phyloP scores from a whole-genome alignment of 2,888 invertebrate genomes.

The Cecidostiba fungosa region DNA sequence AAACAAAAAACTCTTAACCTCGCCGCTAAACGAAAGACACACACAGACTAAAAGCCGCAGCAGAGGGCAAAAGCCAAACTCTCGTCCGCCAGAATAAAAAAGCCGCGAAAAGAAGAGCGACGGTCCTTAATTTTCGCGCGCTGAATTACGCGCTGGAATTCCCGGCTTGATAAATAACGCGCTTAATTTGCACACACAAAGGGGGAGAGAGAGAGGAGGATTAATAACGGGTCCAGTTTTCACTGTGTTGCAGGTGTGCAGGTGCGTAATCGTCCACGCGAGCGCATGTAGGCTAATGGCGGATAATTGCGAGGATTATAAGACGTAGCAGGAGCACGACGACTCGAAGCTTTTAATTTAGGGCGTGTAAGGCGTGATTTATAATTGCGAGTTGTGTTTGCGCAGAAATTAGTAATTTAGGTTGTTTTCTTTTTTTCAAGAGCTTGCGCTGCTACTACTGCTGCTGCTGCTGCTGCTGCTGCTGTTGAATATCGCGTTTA shows the following conservation, averaged over 20 bases:
- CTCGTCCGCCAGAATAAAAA: neutral
- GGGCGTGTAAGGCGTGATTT: neutral
- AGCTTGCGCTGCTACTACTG: neutral
- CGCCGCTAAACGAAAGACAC: constrained; percentile 26
- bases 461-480: neutral
- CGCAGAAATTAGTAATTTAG: neutral
- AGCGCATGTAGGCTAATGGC: neutral
- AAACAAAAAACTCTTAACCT: neutral
- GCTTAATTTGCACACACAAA: constrained; percentile 54
- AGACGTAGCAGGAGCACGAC: neutral
- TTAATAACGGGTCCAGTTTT: constrained; percentile 35
- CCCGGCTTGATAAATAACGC: constrained; percentile 60
- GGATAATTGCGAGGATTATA: constrained; percentile 34
- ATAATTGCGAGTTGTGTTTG: neutral
- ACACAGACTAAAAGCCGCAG: neutral
- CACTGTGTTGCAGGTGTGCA: neutral
- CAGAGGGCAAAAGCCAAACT: neutral
- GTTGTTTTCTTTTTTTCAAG: neutral
- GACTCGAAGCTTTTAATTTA: constrained; percentile 9
- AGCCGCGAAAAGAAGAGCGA: neutral
- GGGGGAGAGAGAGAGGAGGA: neutral
- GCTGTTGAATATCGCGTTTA: neutral
- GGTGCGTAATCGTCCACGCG: neutral
- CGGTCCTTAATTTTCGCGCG: constrained; percentile 54
- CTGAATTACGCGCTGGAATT: constrained; percentile 56